phyloP scores from a whole-genome alignment of 2,113 vertebrate species.

The Acinonyx jubatus region DNA sequence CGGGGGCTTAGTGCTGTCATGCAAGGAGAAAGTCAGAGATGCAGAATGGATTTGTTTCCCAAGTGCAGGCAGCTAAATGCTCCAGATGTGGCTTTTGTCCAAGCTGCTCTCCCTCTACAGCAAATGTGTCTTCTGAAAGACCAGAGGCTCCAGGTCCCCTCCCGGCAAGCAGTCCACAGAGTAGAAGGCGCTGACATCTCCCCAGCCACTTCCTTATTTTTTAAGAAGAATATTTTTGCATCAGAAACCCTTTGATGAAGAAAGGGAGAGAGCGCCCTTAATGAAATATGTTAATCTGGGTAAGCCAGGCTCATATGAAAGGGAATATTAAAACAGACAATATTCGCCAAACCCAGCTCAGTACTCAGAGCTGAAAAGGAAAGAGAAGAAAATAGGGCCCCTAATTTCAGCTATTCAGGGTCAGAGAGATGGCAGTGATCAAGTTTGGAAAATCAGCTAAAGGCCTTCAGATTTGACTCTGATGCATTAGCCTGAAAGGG shows the following conservation, averaged over 20 bases:
- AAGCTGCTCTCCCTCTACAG: background rate
- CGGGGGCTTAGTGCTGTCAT: background rate
- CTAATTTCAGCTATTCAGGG: background rate
- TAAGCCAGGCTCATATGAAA: constrained; percentile 80
- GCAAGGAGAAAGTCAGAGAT: background rate
- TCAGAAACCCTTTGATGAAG: constrained; percentile 81
- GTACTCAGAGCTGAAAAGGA: constrained; percentile 15
- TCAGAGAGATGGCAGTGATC: constrained; percentile 21
- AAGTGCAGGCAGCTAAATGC: background rate
- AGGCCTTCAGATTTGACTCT: background rate
- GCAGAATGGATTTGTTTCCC: background rate
- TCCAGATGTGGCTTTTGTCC: constrained; percentile 37
- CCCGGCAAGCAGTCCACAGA: constrained; percentile 30
- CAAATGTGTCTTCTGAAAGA: background rate
- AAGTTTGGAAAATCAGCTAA: background rate
- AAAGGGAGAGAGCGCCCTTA: constrained; percentile 74
- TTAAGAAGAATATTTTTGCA: constrained; percentile 74
- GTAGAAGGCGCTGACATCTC: constrained; percentile 32
- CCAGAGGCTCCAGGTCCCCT: background rate
- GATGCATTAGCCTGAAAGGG: background rate
- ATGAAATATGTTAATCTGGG: constrained; percentile 82
- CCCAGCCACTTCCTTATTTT: constrained; percentile 44
- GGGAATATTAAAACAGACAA: constrained; percentile 82
- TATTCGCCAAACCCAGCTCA: constrained; percentile 48
- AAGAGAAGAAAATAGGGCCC: background rate